These are phyloP conservation scores for Astropecten irregularis DNA, from an alignment of 53 echinoderm and acorn worm genomes.

Conservation along the genomic window DNA sequence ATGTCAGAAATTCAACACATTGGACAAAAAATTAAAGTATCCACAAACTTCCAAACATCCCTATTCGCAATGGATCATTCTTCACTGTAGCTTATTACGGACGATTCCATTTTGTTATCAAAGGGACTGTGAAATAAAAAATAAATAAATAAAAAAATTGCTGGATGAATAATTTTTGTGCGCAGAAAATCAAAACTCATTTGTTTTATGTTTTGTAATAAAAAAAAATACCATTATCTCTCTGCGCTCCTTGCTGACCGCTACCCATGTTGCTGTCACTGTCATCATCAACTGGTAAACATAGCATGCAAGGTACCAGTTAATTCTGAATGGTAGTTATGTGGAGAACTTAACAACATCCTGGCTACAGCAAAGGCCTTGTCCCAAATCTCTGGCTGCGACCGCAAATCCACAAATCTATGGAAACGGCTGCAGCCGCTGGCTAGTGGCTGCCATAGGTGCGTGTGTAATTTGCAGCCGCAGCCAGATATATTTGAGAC, in stretches of 20 bases:
- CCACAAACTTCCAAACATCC: too few relatives aligned
- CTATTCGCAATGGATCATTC: constrained; percentile 4
- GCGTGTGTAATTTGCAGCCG: too few relatives aligned
- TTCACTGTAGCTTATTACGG: not conserved
- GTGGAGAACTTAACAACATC: not conserved
- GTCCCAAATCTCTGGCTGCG: too few relatives aligned
- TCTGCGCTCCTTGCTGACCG: constrained; percentile 35
- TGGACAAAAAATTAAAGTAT: too few relatives aligned
- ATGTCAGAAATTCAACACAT: too few relatives aligned
- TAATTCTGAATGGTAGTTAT: constrained; percentile 16
- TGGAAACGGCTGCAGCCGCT: too few relatives aligned
- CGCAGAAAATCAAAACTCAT: constrained; percentile 20
- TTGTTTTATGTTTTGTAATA: constrained; percentile 12
- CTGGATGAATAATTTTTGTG: not conserved
- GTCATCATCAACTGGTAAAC: constrained; percentile 49
- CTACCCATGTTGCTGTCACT: constrained; percentile 56
- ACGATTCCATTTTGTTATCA: constrained; percentile 20
- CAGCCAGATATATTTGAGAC: too few relatives aligned
- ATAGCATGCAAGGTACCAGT: constrained; percentile 53
- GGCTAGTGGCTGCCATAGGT: too few relatives aligned
- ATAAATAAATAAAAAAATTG: too few relatives aligned
- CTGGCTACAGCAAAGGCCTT: too few relatives aligned
- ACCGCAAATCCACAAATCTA: too few relatives aligned
- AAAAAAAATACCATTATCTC: constrained; percentile 75
- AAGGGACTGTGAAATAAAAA: not conserved